Evolutionary conservation across 2,797 vertebrate genomes (phyloP), one percentile per base, ranked within the genome.

Genomic region (Xerus rutilus): DNA sequence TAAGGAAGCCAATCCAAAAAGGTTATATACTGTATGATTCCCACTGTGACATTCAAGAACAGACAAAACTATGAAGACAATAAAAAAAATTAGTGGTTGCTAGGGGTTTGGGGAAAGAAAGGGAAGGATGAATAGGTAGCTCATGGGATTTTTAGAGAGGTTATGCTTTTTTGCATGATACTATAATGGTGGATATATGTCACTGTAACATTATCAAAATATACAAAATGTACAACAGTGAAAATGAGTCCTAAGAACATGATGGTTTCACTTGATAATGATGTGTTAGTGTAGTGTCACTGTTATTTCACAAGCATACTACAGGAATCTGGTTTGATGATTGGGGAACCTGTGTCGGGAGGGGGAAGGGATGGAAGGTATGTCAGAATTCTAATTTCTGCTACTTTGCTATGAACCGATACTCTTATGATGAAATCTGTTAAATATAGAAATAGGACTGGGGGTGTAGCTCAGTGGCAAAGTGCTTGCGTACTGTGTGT

Each of bases 51-150:
- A 62, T 62, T 25, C 21, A 62, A 89, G n/a, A 84, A 91, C 1
- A 72, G 21, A 30, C 9, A 79, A 73, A 76, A 54, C 20, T 8
- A 23, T 9, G 13, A 15, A 39, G 3, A 73, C 13, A 28, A 11
- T 52, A 15, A 32, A 67, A 39, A 89, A 21, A 17, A 45, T 57
- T 39, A 65, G 30, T n/a, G 47, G 5, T 64, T 90, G 67, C 10
- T 18, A 15, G 32, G 14, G 28, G 17, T 32, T 69, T 73, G 14
- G 0, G 2, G 0, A 0, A 6, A 28, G 59, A 21, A 35, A 69
- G 52, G 18, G 47, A 18, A 35, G 15, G 92, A 49, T 43, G 21
- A 83, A 28, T 0, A 52, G 69, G 35, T 32, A 49, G 32, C 39
- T 12, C 20, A 32, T 6, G 8, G 49, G 5, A 21, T 28, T 85